phyloP scores from a whole-genome alignment of 2,888 invertebrate species.

The Hirtodrosophila histrioides region DNA sequence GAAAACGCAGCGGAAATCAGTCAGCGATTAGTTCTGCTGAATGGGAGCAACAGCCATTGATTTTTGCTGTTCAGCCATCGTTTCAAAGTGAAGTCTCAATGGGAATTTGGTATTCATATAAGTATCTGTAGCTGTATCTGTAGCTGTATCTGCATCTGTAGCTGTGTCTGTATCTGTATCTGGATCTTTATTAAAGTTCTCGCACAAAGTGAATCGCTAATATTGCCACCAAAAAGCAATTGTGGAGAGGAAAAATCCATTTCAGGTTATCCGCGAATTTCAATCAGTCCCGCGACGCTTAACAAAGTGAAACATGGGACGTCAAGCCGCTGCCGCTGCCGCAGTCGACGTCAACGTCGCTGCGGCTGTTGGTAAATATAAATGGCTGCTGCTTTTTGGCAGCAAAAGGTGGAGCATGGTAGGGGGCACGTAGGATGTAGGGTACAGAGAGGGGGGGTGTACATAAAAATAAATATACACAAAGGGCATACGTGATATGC shows the following conservation, averaged over 20 bases:
- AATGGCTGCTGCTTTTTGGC: constrained; percentile 34
- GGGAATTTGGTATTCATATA: not conserved
- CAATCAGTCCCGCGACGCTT: constrained; percentile 78
- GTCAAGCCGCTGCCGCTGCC: constrained; percentile 3
- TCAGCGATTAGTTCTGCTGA: too few relatives aligned
- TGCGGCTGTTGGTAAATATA: constrained; percentile 41
- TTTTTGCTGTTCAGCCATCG: constrained; percentile 1
- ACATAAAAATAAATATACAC: constrained; percentile 70
- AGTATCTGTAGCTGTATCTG: not conserved
- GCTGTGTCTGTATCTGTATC: not conserved
- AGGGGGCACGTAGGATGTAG: not conserved
- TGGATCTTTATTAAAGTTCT: constrained; percentile 7
- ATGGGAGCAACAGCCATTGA: not conserved
- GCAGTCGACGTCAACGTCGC: not conserved
- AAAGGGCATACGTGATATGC: constrained; percentile 71
- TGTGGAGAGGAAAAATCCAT: constrained; percentile 82
- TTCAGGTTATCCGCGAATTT: constrained; percentile 84
- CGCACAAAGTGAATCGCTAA: constrained; percentile 76
- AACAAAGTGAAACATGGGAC: constrained; percentile 51
- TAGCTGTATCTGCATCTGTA: not conserved
- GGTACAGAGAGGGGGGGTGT: not conserved
- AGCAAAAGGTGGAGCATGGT: not conserved
- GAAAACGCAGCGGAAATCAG: too few relatives aligned
- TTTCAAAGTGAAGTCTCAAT: constrained; percentile 8
- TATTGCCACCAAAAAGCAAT: constrained; percentile 83